A percentile compares a stretch with the other conserved stretches of the same genome.
These are phyloP conservation scores for Zophobas atratus DNA, from an alignment of 1,140 invertebrate species.

Conservation along the genomic window DNA sequence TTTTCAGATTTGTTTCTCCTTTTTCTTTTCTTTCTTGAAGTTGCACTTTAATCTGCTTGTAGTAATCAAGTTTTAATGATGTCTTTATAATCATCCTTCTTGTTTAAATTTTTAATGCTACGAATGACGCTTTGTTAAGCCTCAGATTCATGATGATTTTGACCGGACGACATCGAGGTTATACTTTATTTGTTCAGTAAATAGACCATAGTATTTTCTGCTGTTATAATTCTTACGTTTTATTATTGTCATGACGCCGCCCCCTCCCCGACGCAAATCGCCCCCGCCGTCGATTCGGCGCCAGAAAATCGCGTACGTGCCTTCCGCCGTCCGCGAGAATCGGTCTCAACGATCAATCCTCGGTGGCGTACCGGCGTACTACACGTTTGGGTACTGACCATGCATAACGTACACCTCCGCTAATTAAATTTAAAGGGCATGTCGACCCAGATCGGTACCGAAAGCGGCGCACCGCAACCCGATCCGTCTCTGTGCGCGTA, in stretches of 20 bases:
- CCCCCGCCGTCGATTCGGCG: neutral
- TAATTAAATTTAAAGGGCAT: constrained; percentile 49
- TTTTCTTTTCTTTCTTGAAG: too few relatives aligned
- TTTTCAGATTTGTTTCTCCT: too few relatives aligned
- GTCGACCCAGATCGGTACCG: constrained; percentile 43
- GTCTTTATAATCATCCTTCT: too few relatives aligned
- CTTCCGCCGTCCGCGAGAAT: constrained; percentile 19
- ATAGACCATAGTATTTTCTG: too few relatives aligned
- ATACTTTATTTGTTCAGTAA: too few relatives aligned
- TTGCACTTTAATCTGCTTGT: too few relatives aligned
- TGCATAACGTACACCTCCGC: constrained; percentile 46
- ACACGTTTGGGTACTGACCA: constrained; percentile 52
- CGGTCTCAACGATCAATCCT: constrained; percentile 48
- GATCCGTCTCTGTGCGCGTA: neutral
- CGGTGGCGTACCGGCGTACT: constrained; percentile 23
- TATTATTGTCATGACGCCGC: neutral
- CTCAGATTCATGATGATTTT: too few relatives aligned
- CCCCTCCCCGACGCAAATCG: neutral
- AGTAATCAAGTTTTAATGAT: too few relatives aligned
- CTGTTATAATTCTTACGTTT: too few relatives aligned
- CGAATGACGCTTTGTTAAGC: too few relatives aligned
- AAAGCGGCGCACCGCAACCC: neutral
- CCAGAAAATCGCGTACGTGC: constrained; percentile 38
- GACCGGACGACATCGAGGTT: too few relatives aligned
- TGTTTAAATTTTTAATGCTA: too few relatives aligned